Percentiles rank a stretch among this genome's conserved stretches.
These are phyloP conservation scores for Tragulus kanchil DNA, from an alignment of 2,113 vertebrate species.

Conservation along the genomic window DNA sequence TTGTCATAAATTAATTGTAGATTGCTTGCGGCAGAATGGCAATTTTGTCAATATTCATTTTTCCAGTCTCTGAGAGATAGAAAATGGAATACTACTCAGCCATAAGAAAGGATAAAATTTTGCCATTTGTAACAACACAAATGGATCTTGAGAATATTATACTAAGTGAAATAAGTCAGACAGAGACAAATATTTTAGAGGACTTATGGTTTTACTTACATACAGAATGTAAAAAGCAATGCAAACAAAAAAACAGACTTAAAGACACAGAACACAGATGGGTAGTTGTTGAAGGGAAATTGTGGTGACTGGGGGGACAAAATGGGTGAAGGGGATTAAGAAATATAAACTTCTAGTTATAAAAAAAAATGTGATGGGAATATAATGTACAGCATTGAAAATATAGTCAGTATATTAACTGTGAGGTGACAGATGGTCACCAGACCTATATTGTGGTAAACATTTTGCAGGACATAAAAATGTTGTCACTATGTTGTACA, in stretches of 20 bases:
- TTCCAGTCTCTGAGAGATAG: neutral
- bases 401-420: neutral
- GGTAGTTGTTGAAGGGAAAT: neutral
- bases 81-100: neutral
- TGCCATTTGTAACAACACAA: neutral
- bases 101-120: neutral
- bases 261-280: too few species aligned
- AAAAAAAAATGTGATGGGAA: neutral
- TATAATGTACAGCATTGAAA: neutral
- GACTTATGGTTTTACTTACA: neutral
- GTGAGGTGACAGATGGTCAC: neutral
- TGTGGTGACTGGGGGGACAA: neutral
- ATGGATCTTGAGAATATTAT: neutral
- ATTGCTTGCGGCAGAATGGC: neutral
- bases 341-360: neutral
- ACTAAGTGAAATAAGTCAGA: neutral
- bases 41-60: neutral
- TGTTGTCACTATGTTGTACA: neutral
- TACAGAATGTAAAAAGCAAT: neutral
- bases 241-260: neutral
- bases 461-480: neutral
- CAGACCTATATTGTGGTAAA: neutral
- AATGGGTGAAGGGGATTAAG: neutral
- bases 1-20: neutral
- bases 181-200: neutral